These are phyloP conservation scores for Vidua chalybeata DNA, from an alignment of 2,113 vertebrate species.

Conservation along the genomic window DNA sequence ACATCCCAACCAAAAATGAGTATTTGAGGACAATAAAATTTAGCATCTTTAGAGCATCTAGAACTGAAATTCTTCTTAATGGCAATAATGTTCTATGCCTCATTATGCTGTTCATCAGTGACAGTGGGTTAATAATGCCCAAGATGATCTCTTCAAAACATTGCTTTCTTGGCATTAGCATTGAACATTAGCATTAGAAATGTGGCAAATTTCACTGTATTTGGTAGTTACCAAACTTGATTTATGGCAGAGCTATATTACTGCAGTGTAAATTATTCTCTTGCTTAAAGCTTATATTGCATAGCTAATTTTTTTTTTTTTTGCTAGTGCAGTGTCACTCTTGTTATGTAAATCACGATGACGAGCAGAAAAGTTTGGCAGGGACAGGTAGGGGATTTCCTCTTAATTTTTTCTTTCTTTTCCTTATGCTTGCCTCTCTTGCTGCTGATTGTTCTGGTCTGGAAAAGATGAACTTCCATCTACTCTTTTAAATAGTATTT, in stretches of 20 bases:
- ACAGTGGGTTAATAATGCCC: conserved; percentile 23
- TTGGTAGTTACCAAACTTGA: conserved; percentile 51
- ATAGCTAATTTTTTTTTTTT: background rate
- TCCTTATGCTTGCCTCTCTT: background rate
- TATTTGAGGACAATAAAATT: conserved; percentile 23
- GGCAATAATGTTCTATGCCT: conserved; percentile 43
- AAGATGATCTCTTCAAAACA: background rate
- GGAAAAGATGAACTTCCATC: background rate
- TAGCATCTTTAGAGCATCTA: conserved; percentile 26
- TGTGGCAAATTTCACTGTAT: conserved; percentile 33
- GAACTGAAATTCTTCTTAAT: conserved; percentile 38
- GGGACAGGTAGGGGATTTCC: background rate
- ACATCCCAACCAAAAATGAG: background rate
- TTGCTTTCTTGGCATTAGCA: background rate
- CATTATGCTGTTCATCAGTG: background rate
- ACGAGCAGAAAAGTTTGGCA: background rate
- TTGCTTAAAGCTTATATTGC: conserved; percentile 8
- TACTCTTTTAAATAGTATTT: background rate
- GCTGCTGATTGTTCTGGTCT: background rate
- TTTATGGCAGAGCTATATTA: background rate
- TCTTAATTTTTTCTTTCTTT: background rate
- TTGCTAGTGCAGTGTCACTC: background rate
- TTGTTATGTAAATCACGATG: background rate
- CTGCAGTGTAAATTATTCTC: conserved; percentile 24
- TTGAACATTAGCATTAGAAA: background rate